Evolutionary conservation across 2,113 vertebrate species (phyloP).

Genomic region (Phaethon lepturus): DNA sequence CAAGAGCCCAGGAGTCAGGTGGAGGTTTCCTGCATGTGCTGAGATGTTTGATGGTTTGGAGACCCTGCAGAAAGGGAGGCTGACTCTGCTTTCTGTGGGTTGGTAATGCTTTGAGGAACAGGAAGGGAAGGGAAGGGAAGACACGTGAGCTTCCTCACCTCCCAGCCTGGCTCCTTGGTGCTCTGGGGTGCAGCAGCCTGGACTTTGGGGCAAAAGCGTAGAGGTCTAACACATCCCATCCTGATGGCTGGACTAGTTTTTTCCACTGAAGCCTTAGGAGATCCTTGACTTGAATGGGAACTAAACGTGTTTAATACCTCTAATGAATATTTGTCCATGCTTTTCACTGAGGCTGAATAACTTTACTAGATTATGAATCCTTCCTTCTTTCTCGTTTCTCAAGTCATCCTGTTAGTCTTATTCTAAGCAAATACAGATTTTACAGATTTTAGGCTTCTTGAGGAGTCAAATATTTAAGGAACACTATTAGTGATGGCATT

Average conservation of each 20-base stretch:
- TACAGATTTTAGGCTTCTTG: not conserved
- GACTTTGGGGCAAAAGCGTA: not conserved
- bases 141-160: not conserved
- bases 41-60: not conserved
- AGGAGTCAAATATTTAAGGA: conserved; percentile 15
- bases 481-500: not conserved
- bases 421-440: not conserved
- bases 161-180: not conserved
- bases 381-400: not conserved
- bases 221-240: not conserved
- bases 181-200: not conserved
- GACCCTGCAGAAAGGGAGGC: not conserved
- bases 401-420: not conserved
- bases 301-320: not conserved
- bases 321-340: not conserved
- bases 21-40: not conserved
- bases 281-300: not conserved
- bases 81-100: not conserved
- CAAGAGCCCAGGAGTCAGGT: not conserved
- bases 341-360: not conserved
- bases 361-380: not conserved
- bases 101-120: not conserved
- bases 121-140: not conserved
- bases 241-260: not conserved
- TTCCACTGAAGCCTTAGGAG: not conserved